phyloP scores from a whole-genome alignment of 2,113 vertebrate species.

The Holacanthus passer region DNA sequence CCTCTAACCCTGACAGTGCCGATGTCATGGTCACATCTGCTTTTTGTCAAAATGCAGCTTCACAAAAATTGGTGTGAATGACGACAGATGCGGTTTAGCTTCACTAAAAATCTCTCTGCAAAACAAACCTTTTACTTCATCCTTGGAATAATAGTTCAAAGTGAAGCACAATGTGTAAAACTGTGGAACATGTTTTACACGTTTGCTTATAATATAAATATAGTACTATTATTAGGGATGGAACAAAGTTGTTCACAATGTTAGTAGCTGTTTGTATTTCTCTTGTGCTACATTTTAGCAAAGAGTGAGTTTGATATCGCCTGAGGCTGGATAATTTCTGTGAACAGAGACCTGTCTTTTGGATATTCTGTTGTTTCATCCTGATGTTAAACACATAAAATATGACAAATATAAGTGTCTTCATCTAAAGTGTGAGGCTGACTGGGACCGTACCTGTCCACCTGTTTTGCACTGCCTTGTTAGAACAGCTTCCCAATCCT shows the following conservation, averaged over 20 bases:
- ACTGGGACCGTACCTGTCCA: neutral
- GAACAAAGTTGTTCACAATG: neutral
- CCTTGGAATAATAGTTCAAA: neutral
- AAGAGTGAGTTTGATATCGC: neutral
- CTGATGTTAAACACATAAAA: neutral
- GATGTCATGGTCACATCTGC: neutral
- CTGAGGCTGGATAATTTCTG: neutral
- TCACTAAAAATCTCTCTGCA: neutral
- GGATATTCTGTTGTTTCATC: neutral
- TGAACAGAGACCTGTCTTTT: neutral
- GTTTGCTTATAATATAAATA: neutral
- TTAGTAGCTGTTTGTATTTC: neutral
- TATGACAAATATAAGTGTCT: neutral
- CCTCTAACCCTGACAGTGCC: neutral
- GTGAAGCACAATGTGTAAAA: neutral
- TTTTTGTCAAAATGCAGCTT: neutral
- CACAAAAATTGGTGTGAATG: neutral
- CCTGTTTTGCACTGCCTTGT: neutral
- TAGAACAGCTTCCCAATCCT: neutral
- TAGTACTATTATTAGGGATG: neutral
- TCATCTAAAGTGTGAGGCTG: neutral
- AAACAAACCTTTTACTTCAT: neutral
- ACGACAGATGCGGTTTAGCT: neutral
- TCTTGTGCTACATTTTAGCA: neutral
- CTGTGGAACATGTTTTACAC: neutral